Percentiles rank a stretch among this genome's conserved stretches.
These are phyloP conservation scores for Pseudopipra pipra DNA, from an alignment of 2,113 vertebrate genomes.

Conservation along the genomic window DNA sequence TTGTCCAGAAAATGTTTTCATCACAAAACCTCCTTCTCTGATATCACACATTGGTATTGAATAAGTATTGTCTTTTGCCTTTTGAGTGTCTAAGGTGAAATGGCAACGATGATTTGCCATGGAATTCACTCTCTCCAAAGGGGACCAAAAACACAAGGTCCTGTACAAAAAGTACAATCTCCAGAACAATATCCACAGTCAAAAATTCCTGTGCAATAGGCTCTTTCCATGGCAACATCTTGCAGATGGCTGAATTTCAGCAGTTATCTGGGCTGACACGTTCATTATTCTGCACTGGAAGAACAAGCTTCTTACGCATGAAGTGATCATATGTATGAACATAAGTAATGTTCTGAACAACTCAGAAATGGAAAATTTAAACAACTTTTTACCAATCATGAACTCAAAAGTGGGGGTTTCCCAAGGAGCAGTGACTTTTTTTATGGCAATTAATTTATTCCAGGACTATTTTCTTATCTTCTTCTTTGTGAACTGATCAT, in stretches of 20 bases:
- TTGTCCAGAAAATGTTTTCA: constrained; percentile 23
- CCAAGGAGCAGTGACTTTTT: neutral
- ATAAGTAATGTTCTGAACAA: neutral
- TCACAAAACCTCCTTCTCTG: neutral
- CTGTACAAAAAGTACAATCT: neutral
- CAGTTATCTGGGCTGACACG: neutral
- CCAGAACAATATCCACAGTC: neutral
- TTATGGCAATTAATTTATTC: neutral
- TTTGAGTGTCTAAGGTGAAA: neutral
- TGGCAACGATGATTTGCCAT: neutral
- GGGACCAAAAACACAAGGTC: neutral
- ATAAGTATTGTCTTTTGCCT: neutral
- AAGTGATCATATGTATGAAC: neutral
- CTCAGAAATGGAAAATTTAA: neutral
- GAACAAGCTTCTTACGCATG: neutral
- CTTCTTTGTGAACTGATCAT: neutral
- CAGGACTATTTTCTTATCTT: neutral
- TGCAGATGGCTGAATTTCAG: constrained; percentile 17
- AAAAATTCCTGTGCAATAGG: neutral
- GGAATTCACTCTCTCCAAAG: neutral
- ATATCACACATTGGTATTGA: neutral
- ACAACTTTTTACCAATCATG: neutral
- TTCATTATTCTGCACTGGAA: constrained; percentile 1
- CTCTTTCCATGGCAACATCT: neutral
- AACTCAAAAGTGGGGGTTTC: neutral